These are phyloP conservation scores for Leptura quadrifasciata DNA, from an alignment of 2,888 invertebrate species.

Conservation along the genomic window DNA sequence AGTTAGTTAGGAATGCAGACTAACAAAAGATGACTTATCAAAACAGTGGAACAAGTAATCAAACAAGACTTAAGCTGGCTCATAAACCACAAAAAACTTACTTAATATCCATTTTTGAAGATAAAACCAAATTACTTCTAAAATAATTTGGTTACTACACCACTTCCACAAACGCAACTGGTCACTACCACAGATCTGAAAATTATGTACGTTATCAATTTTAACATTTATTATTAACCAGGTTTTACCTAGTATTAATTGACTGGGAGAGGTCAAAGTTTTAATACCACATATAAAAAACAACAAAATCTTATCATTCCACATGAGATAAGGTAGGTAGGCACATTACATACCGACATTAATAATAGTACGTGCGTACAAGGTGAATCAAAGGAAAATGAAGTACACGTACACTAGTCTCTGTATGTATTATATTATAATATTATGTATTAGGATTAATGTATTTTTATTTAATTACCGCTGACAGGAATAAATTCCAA, in stretches of 20 bases:
- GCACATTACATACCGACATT: neutral
- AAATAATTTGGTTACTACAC: neutral
- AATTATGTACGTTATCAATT: slow-evolving; percentile 18
- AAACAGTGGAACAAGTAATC: neutral
- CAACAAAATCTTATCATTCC: slow-evolving; percentile 25
- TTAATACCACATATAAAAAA: neutral
- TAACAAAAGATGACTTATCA: neutral
- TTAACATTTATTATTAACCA: neutral
- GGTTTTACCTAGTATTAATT: slow-evolving; percentile 19
- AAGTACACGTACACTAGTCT: neutral
- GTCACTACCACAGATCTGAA: slow-evolving; percentile 31
- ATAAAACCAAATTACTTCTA: neutral
- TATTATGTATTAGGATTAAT: too few species aligned
- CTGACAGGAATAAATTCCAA: too few species aligned
- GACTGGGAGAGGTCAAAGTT: slow-evolving; percentile 29
- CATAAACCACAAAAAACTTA: slow-evolving; percentile 21
- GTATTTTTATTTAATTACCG: too few species aligned
- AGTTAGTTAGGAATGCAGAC: neutral
- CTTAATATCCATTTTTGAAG: slow-evolving; percentile 1
- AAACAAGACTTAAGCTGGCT: slow-evolving; percentile 2
- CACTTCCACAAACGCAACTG: slow-evolving; percentile 21
- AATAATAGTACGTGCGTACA: neutral
- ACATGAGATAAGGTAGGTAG: slow-evolving; percentile 14
- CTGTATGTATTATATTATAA: too few species aligned
- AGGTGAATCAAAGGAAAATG: neutral